Evolutionary conservation across 2,797 vertebrate genomes (phyloP).

Genomic region (Dryobates pubescens): DNA sequence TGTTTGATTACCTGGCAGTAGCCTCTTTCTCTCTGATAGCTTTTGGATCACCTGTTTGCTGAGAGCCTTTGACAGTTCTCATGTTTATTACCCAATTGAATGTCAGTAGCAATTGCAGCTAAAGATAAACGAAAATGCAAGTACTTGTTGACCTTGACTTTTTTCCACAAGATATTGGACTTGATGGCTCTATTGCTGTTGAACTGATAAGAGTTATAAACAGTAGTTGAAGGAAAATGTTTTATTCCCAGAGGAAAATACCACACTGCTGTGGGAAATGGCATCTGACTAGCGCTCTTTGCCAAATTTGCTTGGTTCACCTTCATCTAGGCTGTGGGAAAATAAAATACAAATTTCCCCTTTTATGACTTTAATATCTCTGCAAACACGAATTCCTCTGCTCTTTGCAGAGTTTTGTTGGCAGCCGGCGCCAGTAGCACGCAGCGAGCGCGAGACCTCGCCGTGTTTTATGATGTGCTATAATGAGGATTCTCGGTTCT

Average conservation of each 20-base stretch:
- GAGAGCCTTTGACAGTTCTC: slow-evolving; percentile 80
- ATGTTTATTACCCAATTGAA: slow-evolving; percentile 86
- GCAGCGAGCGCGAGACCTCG: slow-evolving; percentile 11
- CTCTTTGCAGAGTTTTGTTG: slow-evolving; percentile 56
- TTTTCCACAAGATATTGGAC: slow-evolving; percentile 83
- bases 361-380: slow-evolving; percentile 75
- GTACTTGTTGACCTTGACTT: slow-evolving; percentile 87
- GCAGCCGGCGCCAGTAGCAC: slow-evolving; percentile 25
- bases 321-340: slow-evolving; percentile 84
- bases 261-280: slow-evolving; percentile 87
- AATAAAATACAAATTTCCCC: slow-evolving; percentile 67
- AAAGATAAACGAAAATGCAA: slow-evolving; percentile 86
- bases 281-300: slow-evolving; percentile 74
- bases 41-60: slow-evolving; percentile 81
- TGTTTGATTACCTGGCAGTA: slow-evolving; percentile 84
- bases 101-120: slow-evolving; percentile 81
- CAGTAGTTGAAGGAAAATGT: slow-evolving; percentile 88
- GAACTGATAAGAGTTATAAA: slow-evolving; percentile 86
- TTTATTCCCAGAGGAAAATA: slow-evolving; percentile 90
- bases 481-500: slow-evolving; percentile 65
- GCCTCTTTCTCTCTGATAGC: slow-evolving; percentile 80
- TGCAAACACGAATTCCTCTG: slow-evolving; percentile 59
- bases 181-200: slow-evolving; percentile 88
- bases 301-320: slow-evolving; percentile 77
- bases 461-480: slow-evolving; percentile 60